phyloP scores from a whole-genome alignment of 64 coral and sea anemone genomes.

The Catalaphyllia jardinei region DNA sequence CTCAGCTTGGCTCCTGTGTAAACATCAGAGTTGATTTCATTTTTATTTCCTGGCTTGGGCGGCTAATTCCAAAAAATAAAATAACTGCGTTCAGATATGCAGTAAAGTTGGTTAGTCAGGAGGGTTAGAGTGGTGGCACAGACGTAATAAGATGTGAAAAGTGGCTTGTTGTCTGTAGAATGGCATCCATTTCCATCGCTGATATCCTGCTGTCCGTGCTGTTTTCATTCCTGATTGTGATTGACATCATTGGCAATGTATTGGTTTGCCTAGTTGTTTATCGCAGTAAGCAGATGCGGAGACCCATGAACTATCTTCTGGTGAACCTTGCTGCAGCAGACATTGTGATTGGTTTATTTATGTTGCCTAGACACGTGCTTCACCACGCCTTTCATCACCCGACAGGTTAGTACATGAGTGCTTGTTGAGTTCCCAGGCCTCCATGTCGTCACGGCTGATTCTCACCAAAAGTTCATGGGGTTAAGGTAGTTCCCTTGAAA shows the following conservation, averaged over 20 bases:
- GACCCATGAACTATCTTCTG: conserved; percentile 68
- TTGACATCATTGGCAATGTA: conserved; percentile 37
- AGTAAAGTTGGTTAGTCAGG: no score
- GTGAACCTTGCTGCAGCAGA: conserved; percentile 60
- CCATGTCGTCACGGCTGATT: no score
- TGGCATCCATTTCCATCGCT: conserved; percentile 26
- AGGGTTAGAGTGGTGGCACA: no score
- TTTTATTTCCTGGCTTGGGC: not conserved
- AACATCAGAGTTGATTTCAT: not conserved
- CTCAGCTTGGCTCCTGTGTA: conserved; percentile 14
- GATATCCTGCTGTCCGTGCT: not conserved
- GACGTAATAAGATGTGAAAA: no score
- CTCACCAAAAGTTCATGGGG: no score
- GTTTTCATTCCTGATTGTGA: conserved; percentile 39
- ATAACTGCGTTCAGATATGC: no score
- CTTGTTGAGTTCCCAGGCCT: not conserved
- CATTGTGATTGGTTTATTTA: conserved; percentile 64
- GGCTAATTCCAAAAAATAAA: no score
- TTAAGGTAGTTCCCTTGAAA: no score
- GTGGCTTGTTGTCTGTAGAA: not conserved
- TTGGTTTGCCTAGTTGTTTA: conserved; percentile 48
- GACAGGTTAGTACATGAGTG: not conserved
- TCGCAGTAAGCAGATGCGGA: conserved; percentile 34
- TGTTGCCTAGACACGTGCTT: conserved; percentile 65
- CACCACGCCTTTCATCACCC: conserved; percentile 60